Evolutionary conservation across 1,140 invertebrate species (phyloP), one percentile per base, ranked within the genome.

Genomic region (Zaprionus tsacasi): DNA sequence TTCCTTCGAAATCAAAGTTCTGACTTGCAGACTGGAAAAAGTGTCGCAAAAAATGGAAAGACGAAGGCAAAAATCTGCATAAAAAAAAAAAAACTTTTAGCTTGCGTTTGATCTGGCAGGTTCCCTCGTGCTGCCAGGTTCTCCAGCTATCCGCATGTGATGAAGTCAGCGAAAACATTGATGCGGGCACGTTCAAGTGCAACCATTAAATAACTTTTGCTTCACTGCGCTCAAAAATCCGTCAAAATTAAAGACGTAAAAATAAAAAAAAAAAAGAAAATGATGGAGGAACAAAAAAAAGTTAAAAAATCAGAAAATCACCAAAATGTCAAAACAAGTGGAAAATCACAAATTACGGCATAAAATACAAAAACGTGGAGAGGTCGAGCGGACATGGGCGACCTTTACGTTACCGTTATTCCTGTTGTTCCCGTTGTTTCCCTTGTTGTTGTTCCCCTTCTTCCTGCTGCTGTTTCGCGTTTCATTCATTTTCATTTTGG

Each of bases 311-410:
- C 72, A 74, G 54, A 78, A 85, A 89, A 81, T 81, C 85, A 55
- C 59, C 69, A 89, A 89, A 89, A 89, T 89, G 85, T 76, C 71
- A 85, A 81, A 83, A 83, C 71, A 89, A 89, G 81, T 88, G 74
- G 77, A 78, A 87, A 75, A 87, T 87, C 83, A 87, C 74, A 80
- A 82, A 79, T 86, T 79, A 76, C 64, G 65, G 65, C 58, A 58
- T 69, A 76, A 60, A 40, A 71, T 45, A 45, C 40, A 15, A n/a
- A 50, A 79, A 89, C 85, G 85, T 85, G 72, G 71, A 30, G 8
- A 63, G 55, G 27, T 15, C 33, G 6, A 25, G 35, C 7, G 68
- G 30, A 83, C 78, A 76, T 67, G 78, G 54, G 40, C 30, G 43
- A 43, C 25, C 48, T 76, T 75, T 58, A 38, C 65, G 61, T n/a